phyloP scores from a whole-genome alignment of 2,888 invertebrate genomes.

The Tiphia femorata region DNA sequence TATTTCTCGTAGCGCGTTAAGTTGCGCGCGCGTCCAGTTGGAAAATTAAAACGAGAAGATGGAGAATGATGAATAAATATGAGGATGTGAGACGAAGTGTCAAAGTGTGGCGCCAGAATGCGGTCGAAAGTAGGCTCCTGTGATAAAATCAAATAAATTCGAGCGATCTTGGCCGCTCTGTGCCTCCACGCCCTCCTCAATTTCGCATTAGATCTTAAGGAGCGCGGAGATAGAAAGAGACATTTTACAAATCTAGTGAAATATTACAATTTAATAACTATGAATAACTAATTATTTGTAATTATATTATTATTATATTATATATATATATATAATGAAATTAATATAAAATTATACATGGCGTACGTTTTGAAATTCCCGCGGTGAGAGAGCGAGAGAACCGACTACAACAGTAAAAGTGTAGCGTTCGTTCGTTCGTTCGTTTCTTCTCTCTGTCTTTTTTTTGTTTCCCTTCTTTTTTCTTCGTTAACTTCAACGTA shows the following conservation, averaged over 20 bases:
- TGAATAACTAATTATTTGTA: constrained; percentile 45
- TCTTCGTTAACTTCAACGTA: too few species aligned
- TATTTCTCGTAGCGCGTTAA: too few species aligned
- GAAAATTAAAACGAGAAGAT: neutral
- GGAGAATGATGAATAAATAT: too few species aligned
- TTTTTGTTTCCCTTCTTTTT: neutral
- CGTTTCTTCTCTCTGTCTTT: neutral
- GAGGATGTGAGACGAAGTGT: constrained; percentile 15
- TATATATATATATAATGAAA: constrained; percentile 53
- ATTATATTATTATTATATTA: constrained; percentile 46
- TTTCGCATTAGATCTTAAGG: neutral
- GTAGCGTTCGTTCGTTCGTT: neutral
- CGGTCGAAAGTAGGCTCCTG: constrained; percentile 60
- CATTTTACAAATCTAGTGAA: constrained; percentile 65
- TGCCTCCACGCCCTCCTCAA: constrained; percentile 20
- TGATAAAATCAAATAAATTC: constrained; percentile 60
- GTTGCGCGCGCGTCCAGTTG: too few species aligned
- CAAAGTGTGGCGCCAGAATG: constrained; percentile 48
- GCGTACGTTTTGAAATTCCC: constrained; percentile 38
- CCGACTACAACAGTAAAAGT: neutral
- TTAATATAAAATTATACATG: constrained; percentile 59
- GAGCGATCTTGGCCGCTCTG: constrained; percentile 45
- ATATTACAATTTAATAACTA: constrained; percentile 59
- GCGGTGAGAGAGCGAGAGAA: neutral
- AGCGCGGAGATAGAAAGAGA: constrained; percentile 32